Conservation (phyloP, 2,888 invertebrate genomes). For the Lepas anatifera region DNA sequence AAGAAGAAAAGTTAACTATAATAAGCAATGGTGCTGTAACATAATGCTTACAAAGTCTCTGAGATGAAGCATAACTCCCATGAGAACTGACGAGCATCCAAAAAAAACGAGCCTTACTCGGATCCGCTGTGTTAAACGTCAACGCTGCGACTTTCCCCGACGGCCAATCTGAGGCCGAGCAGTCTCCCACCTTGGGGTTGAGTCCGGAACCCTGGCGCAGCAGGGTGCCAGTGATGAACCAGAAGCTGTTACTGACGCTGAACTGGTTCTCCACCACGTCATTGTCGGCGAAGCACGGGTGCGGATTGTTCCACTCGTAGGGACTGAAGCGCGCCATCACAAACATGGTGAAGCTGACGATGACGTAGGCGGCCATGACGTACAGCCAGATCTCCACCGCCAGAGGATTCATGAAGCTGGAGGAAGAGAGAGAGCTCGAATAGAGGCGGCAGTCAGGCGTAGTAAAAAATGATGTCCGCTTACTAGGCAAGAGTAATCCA, state of each 20-base stretch:
- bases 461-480: too few species aligned
- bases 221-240: slow-evolving; percentile 92
- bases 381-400: slow-evolving; percentile 95
- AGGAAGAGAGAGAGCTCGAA: slow-evolving; percentile 50
- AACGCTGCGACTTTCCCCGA: too few species aligned
- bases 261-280: slow-evolving; percentile 85
- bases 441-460: too few species aligned
- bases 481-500: too few species aligned
- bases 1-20: too few species aligned
- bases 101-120: too few species aligned
- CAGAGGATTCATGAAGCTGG: slow-evolving; percentile 89
- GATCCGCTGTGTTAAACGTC: too few species aligned
- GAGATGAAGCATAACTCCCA: too few species aligned
- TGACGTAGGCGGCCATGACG: slow-evolving; percentile 84
- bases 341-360: slow-evolving; percentile 86
- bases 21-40: too few species aligned
- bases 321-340: slow-evolving; percentile 95
- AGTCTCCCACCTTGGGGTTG: slow-evolving; percentile 75
- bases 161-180: not conserved
- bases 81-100: too few species aligned
- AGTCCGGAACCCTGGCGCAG: slow-evolving; percentile 86
- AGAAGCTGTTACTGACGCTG: slow-evolving; percentile 89
- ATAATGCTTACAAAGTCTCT: too few species aligned
- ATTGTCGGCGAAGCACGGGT: slow-evolving; percentile 50
- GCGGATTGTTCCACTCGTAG: slow-evolving; percentile 81